phyloP scores from a whole-genome alignment of 2,888 invertebrate species.

The Cantharis lateralis region DNA sequence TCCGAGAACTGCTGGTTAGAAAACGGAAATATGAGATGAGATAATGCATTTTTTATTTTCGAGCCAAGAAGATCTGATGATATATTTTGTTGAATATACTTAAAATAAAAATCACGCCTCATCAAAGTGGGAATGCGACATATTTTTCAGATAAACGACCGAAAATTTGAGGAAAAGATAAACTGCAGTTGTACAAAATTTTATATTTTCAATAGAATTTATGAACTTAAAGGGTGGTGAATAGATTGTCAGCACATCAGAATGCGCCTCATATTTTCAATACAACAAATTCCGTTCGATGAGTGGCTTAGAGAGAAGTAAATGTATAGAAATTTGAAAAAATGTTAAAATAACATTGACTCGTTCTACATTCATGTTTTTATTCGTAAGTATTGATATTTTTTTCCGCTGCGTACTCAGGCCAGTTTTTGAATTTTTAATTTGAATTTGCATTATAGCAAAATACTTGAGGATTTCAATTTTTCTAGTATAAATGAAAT shows the following conservation, averaged over 20 bases:
- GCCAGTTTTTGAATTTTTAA: not conserved
- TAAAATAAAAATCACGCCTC: slow-evolving; percentile 17
- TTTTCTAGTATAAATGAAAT: not conserved
- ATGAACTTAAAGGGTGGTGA: slow-evolving; percentile 3
- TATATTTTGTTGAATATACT: slow-evolving; percentile 17
- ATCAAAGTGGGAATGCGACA: slow-evolving; percentile 12
- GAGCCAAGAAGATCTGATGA: slow-evolving; percentile 20
- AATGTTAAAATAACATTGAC: slow-evolving; percentile 11
- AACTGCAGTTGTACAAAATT: slow-evolving; percentile 4
- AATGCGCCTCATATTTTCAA: slow-evolving; percentile 15
- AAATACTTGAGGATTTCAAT: not conserved
- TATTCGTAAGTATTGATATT: not conserved
- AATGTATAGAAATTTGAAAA: slow-evolving; percentile 13
- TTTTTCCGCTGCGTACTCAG: not conserved
- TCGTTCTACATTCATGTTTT: not conserved
- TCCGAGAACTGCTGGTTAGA: slow-evolving; percentile 26
- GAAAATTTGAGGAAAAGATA: not conserved
- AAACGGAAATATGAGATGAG: slow-evolving; percentile 25
- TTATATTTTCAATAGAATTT: not conserved
- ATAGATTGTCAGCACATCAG: slow-evolving; percentile 6
- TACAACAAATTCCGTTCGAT: slow-evolving; percentile 12
- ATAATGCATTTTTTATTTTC: slow-evolving; percentile 24
- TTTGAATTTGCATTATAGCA: not conserved
- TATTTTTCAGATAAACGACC: slow-evolving; percentile 9
- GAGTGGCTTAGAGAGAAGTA: slow-evolving; percentile 9